These are phyloP conservation scores for Sebastes aleutianus DNA, from an alignment of 2,797 vertebrate species.

Conservation along the genomic window DNA sequence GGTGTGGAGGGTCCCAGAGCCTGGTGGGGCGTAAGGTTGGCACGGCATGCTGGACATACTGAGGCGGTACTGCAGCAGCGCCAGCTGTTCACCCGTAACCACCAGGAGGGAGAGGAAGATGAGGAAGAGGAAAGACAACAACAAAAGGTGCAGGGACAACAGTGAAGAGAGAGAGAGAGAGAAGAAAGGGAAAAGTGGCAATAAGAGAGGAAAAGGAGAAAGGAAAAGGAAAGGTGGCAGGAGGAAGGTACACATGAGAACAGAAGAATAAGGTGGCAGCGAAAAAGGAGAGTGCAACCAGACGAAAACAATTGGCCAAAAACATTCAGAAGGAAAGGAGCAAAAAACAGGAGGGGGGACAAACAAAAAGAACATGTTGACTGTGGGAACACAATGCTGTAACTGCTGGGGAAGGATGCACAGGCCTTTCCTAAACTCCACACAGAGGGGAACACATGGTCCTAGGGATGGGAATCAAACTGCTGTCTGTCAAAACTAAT, in stretches of 20 bases:
- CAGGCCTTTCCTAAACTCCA: slow-evolving; percentile 21
- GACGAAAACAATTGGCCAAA: slow-evolving; percentile 47
- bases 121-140: slow-evolving; percentile 47
- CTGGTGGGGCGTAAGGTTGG: slow-evolving; percentile 89
- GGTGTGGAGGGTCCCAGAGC: slow-evolving; percentile 96
- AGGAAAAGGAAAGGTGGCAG: slow-evolving; percentile 21
- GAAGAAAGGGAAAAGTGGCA: slow-evolving; percentile 31
- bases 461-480: background rate
- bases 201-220: slow-evolving; percentile 47
- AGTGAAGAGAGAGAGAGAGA: slow-evolving; percentile 31
- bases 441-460: background rate
- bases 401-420: slow-evolving; percentile 33
- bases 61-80: slow-evolving; percentile 98
- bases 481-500: background rate
- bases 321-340: slow-evolving; percentile 33
- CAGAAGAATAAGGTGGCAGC: slow-evolving; percentile 31
- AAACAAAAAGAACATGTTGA: slow-evolving; percentile 58
- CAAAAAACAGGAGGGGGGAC: slow-evolving; percentile 55
- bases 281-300: slow-evolving; percentile 46
- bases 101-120: slow-evolving; percentile 68
- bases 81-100: slow-evolving; percentile 94
- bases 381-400: slow-evolving; percentile 53
- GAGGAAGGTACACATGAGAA: slow-evolving; percentile 47
- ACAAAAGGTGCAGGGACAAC: slow-evolving; percentile 21
- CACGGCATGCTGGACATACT: slow-evolving; percentile 96